These are phyloP conservation scores for Ephestia elutella DNA, from an alignment of 1,140 invertebrate species.

Conservation along the genomic window DNA sequence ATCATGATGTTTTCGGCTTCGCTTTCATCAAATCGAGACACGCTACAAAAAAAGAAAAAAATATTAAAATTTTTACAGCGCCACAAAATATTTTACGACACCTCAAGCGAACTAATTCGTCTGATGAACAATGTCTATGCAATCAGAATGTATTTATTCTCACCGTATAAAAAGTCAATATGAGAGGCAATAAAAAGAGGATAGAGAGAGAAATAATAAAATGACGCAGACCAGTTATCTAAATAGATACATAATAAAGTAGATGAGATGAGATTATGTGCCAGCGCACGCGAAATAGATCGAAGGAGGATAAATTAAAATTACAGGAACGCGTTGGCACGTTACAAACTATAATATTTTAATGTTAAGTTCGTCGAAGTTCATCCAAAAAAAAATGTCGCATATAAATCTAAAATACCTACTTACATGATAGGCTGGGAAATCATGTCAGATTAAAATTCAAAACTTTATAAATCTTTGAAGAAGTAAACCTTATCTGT, in stretches of 20 bases:
- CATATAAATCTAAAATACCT: no score
- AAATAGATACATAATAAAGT: neutral
- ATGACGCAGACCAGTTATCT: constrained; percentile 8
- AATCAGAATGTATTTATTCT: constrained; percentile 73
- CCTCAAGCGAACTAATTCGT: constrained; percentile 28
- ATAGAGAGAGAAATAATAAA: constrained; percentile 72
- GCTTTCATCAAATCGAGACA: neutral
- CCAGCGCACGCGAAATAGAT: no score
- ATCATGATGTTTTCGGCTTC: neutral
- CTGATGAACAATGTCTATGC: constrained; percentile 27
- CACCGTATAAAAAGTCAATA: constrained; percentile 70
- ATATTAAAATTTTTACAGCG: constrained; percentile 17
- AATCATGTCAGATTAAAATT: no score
- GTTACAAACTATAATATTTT: no score
- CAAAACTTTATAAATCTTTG: no score
- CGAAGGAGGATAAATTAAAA: no score
- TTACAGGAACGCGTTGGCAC: no score
- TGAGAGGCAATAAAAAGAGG: constrained; percentile 72
- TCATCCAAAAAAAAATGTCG: no score
- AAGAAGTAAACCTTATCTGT: no score
- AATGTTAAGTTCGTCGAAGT: no score
- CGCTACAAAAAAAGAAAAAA: neutral
- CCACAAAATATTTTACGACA: constrained; percentile 36
- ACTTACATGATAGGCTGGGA: no score
- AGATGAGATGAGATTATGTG: neutral